A percentile compares a stretch with the other conserved stretches of the same genome.
phyloP scores from a whole-genome alignment of 2,888 invertebrate species.

The Chamaedrilus cognettii region DNA sequence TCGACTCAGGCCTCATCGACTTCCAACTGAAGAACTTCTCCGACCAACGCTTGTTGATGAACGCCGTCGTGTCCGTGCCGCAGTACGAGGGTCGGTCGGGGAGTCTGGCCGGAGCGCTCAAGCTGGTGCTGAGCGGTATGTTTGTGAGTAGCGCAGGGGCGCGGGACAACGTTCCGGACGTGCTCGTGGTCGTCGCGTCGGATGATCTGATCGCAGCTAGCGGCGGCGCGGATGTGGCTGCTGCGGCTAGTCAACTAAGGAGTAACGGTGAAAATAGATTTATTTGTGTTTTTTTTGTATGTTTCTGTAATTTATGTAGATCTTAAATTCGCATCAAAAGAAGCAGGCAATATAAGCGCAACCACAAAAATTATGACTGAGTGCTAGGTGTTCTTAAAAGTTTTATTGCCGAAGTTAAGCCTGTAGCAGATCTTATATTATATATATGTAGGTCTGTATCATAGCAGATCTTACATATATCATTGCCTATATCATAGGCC shows the following conservation, averaged over 20 bases:
- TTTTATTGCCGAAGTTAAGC: no score
- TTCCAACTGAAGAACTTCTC: conserved; percentile 21
- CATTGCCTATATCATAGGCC: no score
- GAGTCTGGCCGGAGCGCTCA: conserved; percentile 50
- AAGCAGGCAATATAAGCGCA: no score
- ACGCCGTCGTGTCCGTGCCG: conserved; percentile 8
- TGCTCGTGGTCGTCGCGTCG: conserved; percentile 42
- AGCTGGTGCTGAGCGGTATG: conserved; percentile 14
- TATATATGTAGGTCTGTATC: no score
- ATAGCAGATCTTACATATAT: no score
- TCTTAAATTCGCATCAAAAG: no score
- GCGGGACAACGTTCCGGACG: conserved; percentile 44
- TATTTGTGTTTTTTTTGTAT: background rate
- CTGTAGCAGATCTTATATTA: no score
- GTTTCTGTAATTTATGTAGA: no score
- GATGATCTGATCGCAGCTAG: conserved; percentile 8
- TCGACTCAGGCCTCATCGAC: background rate
- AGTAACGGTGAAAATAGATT: background rate
- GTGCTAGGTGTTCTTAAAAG: no score
- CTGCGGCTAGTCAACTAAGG: background rate
- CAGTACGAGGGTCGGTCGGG: conserved; percentile 1
- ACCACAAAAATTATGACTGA: no score
- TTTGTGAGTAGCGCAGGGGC: conserved; percentile 39
- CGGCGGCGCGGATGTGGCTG: background rate
- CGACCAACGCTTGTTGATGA: conserved; percentile 18